Evolutionary conservation across 2,888 invertebrate genomes (phyloP).

Genomic region (Cataglyphis livida): DNA sequence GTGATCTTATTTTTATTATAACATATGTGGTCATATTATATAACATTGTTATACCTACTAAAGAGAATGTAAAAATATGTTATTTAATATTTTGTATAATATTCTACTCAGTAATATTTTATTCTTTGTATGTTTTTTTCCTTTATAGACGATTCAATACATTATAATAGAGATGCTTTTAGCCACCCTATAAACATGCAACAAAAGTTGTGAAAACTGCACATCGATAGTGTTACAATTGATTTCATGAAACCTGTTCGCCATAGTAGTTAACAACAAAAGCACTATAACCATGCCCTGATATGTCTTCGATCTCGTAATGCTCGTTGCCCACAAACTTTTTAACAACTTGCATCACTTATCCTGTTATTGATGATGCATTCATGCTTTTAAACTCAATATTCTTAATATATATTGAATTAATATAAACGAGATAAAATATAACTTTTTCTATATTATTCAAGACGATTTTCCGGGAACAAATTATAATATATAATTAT

Average conservation of each 20-base stretch:
- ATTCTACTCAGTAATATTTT: background rate
- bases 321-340: slow-evolving; percentile 64
- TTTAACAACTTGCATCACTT: slow-evolving; percentile 55
- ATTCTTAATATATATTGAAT: background rate
- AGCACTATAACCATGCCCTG: slow-evolving; percentile 64
- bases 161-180: background rate
- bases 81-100: background rate
- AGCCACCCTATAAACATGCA: background rate
- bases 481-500: background rate
- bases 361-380: slow-evolving; percentile 42
- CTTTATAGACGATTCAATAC: background rate
- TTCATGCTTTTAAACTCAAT: slow-evolving; percentile 22
- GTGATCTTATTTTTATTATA: background rate
- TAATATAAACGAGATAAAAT: background rate
- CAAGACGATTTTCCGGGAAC: background rate
- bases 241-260: slow-evolving; percentile 64
- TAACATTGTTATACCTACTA: background rate
- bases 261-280: slow-evolving; percentile 63
- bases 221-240: slow-evolving; percentile 56
- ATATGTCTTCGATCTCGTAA: slow-evolving; percentile 73
- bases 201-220: slow-evolving; percentile 59
- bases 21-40: background rate
- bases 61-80: background rate
- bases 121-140: background rate
- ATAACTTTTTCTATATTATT: background rate